Evolutionary conservation across 2,113 vertebrate genomes (phyloP), one percentile per base, ranked within the genome.

Genomic region (Donacobius atricapilla): DNA sequence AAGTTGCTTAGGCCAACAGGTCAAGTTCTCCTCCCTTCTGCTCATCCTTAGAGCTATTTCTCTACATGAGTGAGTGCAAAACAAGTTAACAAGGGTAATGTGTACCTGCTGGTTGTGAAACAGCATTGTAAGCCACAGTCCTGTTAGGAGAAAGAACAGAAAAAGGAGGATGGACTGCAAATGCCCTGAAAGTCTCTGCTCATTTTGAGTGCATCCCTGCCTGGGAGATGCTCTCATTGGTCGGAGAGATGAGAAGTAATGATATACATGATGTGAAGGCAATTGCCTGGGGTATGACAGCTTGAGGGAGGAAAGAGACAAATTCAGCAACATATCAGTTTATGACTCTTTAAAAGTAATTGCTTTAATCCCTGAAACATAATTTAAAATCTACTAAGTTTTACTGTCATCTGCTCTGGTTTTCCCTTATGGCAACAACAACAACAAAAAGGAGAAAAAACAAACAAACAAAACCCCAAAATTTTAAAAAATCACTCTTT

Each of bases 311-410:
- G 54, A 87, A 94, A 84, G 70, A 96, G 66, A 89, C 50, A 85
- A 89, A 96, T 69, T 89, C 84, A 89, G 73, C 51, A 96, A 64
- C 53, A 13, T 45, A 76, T 50, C 73, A 69, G 65, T 94, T 96
- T 94, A 85, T 79, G 61, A 89, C 56, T 83, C 72, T 93, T 94
- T 69, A 94, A 82, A 91, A 93, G 37, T 61, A 92, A 87, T 95
- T 82, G 81, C 61, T 90, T 91, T 84, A 91, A 91, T 96, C 45
- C 92, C 45, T 79, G 63, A 91, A 79, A 50, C 23, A 54, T 76
- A 94, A 94, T 94, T 94, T 87, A 72, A 91, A 94, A 64, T 13
- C 44, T 64, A 57, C 69, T 89, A 73, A 58, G 53, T 90, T 85
- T 90, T 95, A 45, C 33, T 85, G 21, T 79, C 58, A 79, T 85